A percentile compares a stretch with the other conserved stretches of the same genome.
Evolutionary conservation across 2,797 vertebrate genomes (phyloP).

Genomic region (Cirrhinus mrigala): DNA sequence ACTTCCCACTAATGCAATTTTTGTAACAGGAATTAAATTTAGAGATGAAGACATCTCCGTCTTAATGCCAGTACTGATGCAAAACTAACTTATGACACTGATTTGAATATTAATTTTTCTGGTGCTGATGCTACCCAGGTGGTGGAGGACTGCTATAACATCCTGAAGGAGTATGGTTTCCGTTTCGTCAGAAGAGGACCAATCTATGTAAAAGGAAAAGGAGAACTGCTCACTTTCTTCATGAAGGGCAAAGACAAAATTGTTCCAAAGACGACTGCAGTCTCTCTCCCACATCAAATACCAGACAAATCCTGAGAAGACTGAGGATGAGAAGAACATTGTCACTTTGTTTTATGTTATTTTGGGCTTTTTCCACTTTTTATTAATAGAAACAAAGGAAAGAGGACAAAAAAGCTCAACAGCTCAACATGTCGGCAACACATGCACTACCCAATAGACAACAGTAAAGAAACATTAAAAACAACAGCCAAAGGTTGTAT

Average conservation of each 20-base stretch:
- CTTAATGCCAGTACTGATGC: background rate
- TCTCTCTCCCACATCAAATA: constrained; percentile 91
- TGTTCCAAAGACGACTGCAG: constrained; percentile 71
- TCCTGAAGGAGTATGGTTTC: constrained; percentile 91
- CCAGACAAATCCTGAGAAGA: constrained; percentile 78
- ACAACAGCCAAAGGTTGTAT: background rate
- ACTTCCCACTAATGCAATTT: background rate
- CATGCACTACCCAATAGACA: background rate
- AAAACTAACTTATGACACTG: background rate
- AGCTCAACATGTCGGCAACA: constrained; percentile 8
- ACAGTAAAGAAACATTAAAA: background rate
- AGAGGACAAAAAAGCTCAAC: background rate
- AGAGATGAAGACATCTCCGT: background rate
- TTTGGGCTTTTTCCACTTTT: background rate
- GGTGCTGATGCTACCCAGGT: constrained; percentile 77
- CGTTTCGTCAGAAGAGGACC: constrained; percentile 91
- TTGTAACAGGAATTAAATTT: background rate
- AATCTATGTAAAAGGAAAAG: constrained; percentile 95
- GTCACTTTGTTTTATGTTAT: background rate
- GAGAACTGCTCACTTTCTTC: constrained; percentile 94
- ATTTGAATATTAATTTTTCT: background rate
- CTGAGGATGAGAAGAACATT: background rate
- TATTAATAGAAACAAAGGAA: background rate
- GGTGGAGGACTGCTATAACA: constrained; percentile 90
- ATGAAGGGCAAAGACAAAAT: constrained; percentile 92